These are phyloP conservation scores for Stramonita haemastoma DNA, from an alignment of 2,888 invertebrate genomes.

Conservation along the genomic window DNA sequence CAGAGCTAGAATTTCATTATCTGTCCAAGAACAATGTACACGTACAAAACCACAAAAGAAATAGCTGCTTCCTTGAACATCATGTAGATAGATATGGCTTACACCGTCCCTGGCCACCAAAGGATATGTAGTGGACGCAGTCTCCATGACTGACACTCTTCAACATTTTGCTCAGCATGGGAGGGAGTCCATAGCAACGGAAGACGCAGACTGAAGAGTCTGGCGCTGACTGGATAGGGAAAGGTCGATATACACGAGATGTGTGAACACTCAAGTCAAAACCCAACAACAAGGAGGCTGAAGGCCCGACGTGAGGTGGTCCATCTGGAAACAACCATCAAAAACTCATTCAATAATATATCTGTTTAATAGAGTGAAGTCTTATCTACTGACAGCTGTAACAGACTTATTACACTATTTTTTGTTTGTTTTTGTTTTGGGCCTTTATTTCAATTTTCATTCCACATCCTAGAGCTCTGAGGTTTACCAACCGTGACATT, in stretches of 20 bases:
- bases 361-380: too few relatives aligned
- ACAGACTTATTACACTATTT: too few relatives aligned
- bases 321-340: background rate
- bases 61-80: constrained; percentile 35
- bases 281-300: background rate
- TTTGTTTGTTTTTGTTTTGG: too few relatives aligned
- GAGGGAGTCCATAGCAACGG: background rate
- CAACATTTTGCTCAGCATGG: background rate
- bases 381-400: too few relatives aligned
- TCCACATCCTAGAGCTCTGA: too few relatives aligned
- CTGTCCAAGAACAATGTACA: background rate
- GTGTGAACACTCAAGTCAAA: background rate
- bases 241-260: background rate
- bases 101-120: background rate
- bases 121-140: constrained; percentile 15
- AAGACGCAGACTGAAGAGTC: background rate
- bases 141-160: background rate
- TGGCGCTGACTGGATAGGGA: background rate
- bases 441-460: too few relatives aligned
- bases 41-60: background rate
- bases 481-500: too few relatives aligned
- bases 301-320: background rate
- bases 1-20: background rate
- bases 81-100: constrained; percentile 17
- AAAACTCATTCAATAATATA: background rate